Conservation (phyloP, 2,113 vertebrate genomes). For the Calyptommatus sinebrachiatus region DNA sequence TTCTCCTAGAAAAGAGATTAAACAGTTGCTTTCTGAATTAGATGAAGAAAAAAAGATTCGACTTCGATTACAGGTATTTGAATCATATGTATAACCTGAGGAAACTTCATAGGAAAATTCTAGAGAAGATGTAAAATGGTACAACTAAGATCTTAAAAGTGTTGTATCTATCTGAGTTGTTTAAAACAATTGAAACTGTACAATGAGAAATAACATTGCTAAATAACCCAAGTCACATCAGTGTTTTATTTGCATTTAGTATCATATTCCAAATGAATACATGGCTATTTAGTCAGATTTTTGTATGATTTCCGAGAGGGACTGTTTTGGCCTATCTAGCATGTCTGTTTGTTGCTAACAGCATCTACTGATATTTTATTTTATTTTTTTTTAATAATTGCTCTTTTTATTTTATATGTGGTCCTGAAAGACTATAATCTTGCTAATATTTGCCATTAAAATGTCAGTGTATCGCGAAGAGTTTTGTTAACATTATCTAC, state of each 20-base stretch:
- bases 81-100: not conserved
- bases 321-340: too few species aligned
- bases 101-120: not conserved
- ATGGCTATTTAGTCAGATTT: too few species aligned
- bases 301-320: too few species aligned
- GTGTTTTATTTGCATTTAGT: too few species aligned
- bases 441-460: not conserved
- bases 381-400: not conserved
- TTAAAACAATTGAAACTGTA: not conserved
- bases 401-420: not conserved
- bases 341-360: not conserved
- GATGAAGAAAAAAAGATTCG: constrained; percentile 96
- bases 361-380: not conserved
- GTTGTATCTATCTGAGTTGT: not conserved
- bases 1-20: constrained; percentile 89
- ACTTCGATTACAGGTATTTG: constrained; percentile 87
- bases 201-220: too few species aligned
- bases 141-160: not conserved
- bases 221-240: too few species aligned
- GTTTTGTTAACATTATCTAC: not conserved
- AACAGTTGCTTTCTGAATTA: constrained; percentile 87
- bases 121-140: not conserved
- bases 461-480: not conserved
- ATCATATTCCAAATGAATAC: too few species aligned
- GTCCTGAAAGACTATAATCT: not conserved